Evolutionary conservation across 2,888 invertebrate genomes (phyloP), one percentile per base, ranked within the genome.

Genomic region (Lepidochrysops patricia): DNA sequence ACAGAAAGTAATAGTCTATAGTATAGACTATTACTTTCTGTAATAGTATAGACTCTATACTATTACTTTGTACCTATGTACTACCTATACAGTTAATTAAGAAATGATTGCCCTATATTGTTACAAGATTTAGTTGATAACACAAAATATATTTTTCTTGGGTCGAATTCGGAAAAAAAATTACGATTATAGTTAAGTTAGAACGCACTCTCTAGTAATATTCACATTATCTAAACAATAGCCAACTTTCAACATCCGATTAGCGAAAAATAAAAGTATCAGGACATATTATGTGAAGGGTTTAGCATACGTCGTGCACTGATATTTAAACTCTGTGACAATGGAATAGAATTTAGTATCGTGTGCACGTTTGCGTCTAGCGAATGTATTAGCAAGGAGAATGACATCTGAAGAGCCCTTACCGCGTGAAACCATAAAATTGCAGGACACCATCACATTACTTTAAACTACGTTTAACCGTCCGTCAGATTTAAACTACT

Each of bases 341-440:
- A 19, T 2, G 13, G 3, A 9, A 7, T 54, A 54, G 9, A 54
- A 32, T 29, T 1, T 23, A 19, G 15, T 12, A 29, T 12, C 9
- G 9, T 7, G 12, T 32, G 19, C 0, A 3, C 19, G 4, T 19
- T 32, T 12, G 9, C 2, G 12, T 19, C 54, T 13, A 19, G 32
- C 12, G 54, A 29, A 25, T 52, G 37, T 60, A 60, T 60, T 63
- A 63, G 63, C 54, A 26, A 26, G 58, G 57, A 60, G 57, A 63
- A 63, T 67, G 67, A 69, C 67, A 67, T 65, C 64, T 57, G 58
- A 63, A 66, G 67, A 63, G 66, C 59, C 62, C 60, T 62, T 60
- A 63, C 58, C 60, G 57, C 60, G 58, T 60, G 64, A 65, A 67
- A 60, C 68, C 67, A 67, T 67, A 69, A 66, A 63, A 63, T 64